These are phyloP conservation scores for Pristionchus pacificus DNA, from an alignment of 1,140 invertebrate genomes.

Conservation along the genomic window DNA sequence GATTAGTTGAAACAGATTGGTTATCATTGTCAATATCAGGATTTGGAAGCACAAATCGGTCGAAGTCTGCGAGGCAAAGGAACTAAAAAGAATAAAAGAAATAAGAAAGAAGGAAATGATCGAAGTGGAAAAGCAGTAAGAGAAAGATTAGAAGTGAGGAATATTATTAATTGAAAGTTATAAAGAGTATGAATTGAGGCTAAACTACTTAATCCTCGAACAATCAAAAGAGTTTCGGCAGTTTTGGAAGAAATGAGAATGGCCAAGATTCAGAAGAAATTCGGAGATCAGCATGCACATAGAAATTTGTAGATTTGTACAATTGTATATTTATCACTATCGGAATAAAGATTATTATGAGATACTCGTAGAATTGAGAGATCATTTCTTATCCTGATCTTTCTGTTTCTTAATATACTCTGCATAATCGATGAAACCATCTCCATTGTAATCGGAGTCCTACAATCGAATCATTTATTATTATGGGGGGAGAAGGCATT, in stretches of 20 bases:
- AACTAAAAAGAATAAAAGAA: slow-evolving; percentile 11
- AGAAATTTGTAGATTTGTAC: not conserved
- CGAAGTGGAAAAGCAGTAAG: slow-evolving; percentile 14
- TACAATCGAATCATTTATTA: slow-evolving; percentile 26
- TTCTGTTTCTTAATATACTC: slow-evolving; percentile 33
- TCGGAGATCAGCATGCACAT: slow-evolving; percentile 19
- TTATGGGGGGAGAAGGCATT: slow-evolving; percentile 2
- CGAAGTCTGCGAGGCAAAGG: slow-evolving; percentile 12
- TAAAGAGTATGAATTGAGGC: not conserved
- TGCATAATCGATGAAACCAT: slow-evolving; percentile 36
- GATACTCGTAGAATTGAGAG: no score
- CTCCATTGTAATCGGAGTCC: slow-evolving; percentile 33
- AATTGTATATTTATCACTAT: not conserved
- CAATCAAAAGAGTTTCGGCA: slow-evolving; percentile 19
- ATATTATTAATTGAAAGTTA: not conserved
- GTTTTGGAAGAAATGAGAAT: slow-evolving; percentile 11
- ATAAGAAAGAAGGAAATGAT: slow-evolving; percentile 9
- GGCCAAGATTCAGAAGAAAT: slow-evolving; percentile 21
- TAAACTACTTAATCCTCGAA: slow-evolving; percentile 20
- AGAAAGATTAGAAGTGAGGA: slow-evolving; percentile 9
- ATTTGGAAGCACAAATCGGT: slow-evolving; percentile 8
- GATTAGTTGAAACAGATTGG: not conserved
- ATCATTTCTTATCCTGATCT: not conserved
- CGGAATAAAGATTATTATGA: no score
- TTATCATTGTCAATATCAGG: slow-evolving; percentile 2